Evolutionary conservation across 1,140 invertebrate genomes (phyloP).

Genomic region (Hesperophylax magnus): DNA sequence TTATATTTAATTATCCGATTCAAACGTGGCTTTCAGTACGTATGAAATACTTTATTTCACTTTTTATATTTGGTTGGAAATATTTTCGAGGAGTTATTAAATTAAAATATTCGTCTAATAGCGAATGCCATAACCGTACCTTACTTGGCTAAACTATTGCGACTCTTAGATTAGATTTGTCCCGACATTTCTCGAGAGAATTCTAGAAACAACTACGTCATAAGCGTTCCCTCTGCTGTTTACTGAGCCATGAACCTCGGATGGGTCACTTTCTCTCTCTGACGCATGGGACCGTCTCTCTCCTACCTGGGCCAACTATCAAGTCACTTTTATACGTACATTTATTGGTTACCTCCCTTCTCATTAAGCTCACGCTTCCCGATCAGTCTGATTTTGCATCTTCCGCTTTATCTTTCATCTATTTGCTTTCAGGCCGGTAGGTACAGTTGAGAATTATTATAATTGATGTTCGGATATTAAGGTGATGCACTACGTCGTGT

Average conservation of each 20-base stretch:
- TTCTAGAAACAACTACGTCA: conserved; percentile 38
- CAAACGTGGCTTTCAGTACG: conserved; percentile 33
- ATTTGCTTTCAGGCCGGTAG: neutral
- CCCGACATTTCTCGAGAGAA: conserved; percentile 37
- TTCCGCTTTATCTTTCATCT: neutral
- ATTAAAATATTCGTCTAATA: conserved; percentile 10
- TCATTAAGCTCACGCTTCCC: conserved; percentile 11
- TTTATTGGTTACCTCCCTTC: neutral
- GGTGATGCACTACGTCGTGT: too few species aligned
- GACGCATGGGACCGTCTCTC: neutral
- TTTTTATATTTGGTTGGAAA: conserved; percentile 2
- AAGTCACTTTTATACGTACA: conserved; percentile 12
- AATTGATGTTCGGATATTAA: too few species aligned
- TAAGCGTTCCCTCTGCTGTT: conserved; percentile 37
- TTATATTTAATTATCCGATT: conserved; percentile 34
- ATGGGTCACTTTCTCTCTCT: conserved; percentile 13
- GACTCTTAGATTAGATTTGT: conserved; percentile 37
- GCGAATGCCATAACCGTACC: conserved; percentile 1
- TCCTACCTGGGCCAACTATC: conserved; percentile 20
- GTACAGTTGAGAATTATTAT: too few species aligned
- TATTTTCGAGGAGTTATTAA: conserved; percentile 7
- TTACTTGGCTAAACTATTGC: conserved; percentile 21
- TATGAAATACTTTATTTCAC: conserved; percentile 10
- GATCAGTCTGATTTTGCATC: conserved; percentile 6
- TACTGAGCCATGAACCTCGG: conserved; percentile 24